Evolutionary conservation across 2,113 vertebrate genomes (phyloP).

Genomic region (Colaptes auratus): DNA sequence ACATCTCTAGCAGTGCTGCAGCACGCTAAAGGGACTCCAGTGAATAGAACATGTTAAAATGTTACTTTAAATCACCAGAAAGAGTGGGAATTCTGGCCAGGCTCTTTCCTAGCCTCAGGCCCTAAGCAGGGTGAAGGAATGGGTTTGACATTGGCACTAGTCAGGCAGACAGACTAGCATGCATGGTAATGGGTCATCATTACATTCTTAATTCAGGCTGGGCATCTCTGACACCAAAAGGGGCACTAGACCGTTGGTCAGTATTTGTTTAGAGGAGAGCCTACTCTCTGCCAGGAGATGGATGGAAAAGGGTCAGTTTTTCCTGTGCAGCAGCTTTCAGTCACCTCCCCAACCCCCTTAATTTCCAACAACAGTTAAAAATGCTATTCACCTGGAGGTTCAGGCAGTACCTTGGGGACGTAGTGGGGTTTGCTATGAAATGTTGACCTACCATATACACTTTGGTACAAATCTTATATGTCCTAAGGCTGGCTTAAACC

Average conservation of each 20-base stretch:
- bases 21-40: slow-evolving; percentile 1
- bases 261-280: neutral
- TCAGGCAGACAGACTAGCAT: neutral
- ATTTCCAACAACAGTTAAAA: neutral
- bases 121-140: slow-evolving; percentile 11
- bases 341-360: neutral
- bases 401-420: neutral
- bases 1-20: slow-evolving; percentile 7
- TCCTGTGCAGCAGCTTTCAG: neutral
- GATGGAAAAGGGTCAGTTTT: neutral
- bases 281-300: neutral
- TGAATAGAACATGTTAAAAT: slow-evolving; percentile 28
- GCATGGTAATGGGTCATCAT: neutral
- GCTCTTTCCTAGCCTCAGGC: slow-evolving; percentile 9
- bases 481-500: neutral
- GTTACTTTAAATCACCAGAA: slow-evolving; percentile 35
- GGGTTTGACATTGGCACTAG: slow-evolving; percentile 13
- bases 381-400: neutral
- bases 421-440: neutral
- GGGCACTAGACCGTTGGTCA: slow-evolving; percentile 13
- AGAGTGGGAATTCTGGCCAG: slow-evolving; percentile 29
- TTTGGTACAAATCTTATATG: neutral
- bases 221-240: neutral
- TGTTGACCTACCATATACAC: neutral
- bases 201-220: slow-evolving; percentile 9